phyloP scores from a whole-genome alignment of 2,797 vertebrate genomes.

The Cyprinodon diabolis region DNA sequence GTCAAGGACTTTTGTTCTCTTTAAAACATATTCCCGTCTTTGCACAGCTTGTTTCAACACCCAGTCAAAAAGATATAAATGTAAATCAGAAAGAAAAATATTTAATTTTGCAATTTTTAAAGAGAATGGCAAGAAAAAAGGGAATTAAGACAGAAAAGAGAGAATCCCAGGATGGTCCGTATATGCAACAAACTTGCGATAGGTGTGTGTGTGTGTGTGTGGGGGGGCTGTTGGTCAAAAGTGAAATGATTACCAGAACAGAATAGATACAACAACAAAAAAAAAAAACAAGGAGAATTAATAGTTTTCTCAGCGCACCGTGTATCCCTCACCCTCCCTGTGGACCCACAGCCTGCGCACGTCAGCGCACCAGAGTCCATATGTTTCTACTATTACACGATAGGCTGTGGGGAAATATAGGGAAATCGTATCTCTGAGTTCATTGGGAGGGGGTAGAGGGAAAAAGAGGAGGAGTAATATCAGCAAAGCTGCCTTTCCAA shows the following conservation, averaged over 20 bases:
- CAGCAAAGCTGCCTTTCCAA: conserved; percentile 55
- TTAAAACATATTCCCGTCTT: conserved; percentile 54
- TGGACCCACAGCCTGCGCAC: conserved; percentile 79
- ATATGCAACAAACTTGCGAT: conserved; percentile 13
- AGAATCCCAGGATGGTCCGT: conserved; percentile 18
- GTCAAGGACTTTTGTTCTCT: conserved; percentile 72
- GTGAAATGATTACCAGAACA: conserved; percentile 26
- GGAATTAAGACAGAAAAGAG: conserved; percentile 2
- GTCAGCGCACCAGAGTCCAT: conserved; percentile 75
- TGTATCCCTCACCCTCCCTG: conserved; percentile 82
- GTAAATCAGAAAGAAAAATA: conserved; percentile 5
- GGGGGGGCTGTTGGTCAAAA: conserved; percentile 14
- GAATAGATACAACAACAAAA: conserved; percentile 20
- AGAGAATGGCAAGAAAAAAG: neutral
- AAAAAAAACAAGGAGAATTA: conserved; percentile 52
- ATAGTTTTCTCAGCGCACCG: conserved; percentile 71
- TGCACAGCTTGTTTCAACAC: conserved; percentile 49
- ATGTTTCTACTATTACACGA: conserved; percentile 85
- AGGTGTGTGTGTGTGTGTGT: neutral
- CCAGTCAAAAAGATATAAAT: conserved; percentile 13
- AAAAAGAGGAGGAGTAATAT: conserved; percentile 54
- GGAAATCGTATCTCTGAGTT: conserved; percentile 76
- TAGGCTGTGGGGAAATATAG: conserved; percentile 78
- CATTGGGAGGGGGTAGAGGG: conserved; percentile 60
- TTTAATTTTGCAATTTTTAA: neutral